Evolutionary conservation across 1,140 invertebrate genomes (phyloP).

Genomic region (Uloborus diversus): DNA sequence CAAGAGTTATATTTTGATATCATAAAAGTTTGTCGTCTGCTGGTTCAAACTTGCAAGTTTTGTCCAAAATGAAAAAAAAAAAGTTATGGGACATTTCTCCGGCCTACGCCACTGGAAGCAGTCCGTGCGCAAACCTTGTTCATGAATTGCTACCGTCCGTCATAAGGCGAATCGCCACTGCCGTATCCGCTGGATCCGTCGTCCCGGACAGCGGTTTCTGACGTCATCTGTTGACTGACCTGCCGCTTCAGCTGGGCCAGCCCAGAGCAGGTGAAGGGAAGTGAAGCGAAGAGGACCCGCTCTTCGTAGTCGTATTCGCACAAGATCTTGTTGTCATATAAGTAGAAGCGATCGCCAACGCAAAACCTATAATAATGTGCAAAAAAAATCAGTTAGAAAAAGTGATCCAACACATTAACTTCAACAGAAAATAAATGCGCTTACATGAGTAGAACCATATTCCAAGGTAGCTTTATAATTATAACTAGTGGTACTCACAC

Average conservation of each 20-base stretch:
- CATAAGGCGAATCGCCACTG: slow-evolving; percentile 59
- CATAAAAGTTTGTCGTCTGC: no score
- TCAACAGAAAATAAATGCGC: no score
- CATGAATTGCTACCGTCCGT: slow-evolving; percentile 57
- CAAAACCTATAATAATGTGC: slow-evolving; percentile 90
- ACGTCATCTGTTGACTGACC: slow-evolving; percentile 24
- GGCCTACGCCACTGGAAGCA: not conserved
- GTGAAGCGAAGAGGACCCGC: slow-evolving; percentile 86
- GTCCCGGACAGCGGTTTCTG: slow-evolving; percentile 37
- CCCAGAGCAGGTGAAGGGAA: slow-evolving; percentile 81
- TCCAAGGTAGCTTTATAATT: no score
- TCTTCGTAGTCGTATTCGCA: slow-evolving; percentile 96
- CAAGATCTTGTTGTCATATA: slow-evolving; percentile 92
- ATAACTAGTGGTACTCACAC: no score
- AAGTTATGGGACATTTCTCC: slow-evolving; percentile 1
- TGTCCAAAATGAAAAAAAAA: not conserved
- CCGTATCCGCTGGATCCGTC: slow-evolving; percentile 60
- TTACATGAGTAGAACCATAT: no score
- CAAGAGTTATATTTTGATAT: no score
- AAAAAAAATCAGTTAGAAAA: no score
- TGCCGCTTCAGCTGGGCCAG: slow-evolving; percentile 59
- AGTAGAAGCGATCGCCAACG: slow-evolving; percentile 90
- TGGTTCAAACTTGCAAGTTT: no score
- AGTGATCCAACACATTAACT: no score
- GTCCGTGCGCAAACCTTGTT: not conserved